phyloP scores from a whole-genome alignment of 2,797 vertebrate species.

The Leptodactylus fallax region DNA sequence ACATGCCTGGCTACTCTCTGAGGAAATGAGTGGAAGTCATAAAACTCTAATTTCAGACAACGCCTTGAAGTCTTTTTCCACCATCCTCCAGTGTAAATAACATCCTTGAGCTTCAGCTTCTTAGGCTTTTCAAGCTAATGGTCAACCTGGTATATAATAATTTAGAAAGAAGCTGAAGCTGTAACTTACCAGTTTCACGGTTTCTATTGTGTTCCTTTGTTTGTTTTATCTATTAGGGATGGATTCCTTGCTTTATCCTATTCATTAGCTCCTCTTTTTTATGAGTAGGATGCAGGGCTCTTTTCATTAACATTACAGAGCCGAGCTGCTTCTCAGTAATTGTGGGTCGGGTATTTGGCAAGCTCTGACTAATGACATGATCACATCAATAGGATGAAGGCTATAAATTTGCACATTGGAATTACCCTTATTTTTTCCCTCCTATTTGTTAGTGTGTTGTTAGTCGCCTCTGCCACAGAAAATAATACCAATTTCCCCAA shows the following conservation, averaged over 20 bases:
- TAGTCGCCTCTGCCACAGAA: conserved; percentile 68
- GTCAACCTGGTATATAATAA: neutral
- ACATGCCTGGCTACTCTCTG: neutral
- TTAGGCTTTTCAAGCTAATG: neutral
- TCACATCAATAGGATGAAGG: conserved; percentile 72
- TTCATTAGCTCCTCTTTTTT: conserved; percentile 41
- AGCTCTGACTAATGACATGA: conserved; percentile 72
- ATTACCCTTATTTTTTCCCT: conserved; percentile 70
- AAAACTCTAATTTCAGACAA: neutral
- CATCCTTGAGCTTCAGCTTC: neutral
- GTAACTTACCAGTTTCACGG: neutral
- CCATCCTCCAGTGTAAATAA: neutral
- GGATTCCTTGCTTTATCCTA: neutral
- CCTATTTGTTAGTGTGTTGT: conserved; percentile 66
- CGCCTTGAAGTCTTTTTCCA: neutral
- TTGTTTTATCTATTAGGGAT: conserved; percentile 29
- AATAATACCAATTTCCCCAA: conserved; percentile 77
- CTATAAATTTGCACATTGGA: conserved; percentile 71
- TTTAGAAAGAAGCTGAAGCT: neutral
- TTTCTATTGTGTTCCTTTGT: neutral
- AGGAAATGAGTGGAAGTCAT: neutral
- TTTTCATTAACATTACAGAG: conserved; percentile 28
- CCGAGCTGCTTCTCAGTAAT: conserved; percentile 12
- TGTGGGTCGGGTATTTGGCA: conserved; percentile 71
- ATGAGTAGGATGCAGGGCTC: neutral